Conservation (phyloP, 2,888 invertebrate species). For the Leptodirus hochenwartii region DNA sequence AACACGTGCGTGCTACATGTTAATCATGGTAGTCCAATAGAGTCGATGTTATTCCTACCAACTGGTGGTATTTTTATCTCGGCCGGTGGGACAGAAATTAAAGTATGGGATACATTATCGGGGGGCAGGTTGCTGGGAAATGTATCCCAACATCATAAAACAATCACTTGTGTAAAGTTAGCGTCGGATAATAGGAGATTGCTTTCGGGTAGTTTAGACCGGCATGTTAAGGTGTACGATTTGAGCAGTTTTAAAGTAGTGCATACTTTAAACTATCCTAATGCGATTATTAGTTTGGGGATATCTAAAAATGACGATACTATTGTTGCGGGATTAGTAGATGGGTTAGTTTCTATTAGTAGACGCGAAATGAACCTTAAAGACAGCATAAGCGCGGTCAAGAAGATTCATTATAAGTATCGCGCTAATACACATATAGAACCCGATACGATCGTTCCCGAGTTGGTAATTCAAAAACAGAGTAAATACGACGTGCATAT, state of each 20-base stretch:
- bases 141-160: conserved; percentile 88
- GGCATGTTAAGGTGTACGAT: conserved; percentile 87
- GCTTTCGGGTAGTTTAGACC: conserved; percentile 79
- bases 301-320: conserved; percentile 60
- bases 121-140: conserved; percentile 72
- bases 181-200: conserved; percentile 68
- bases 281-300: conserved; percentile 75
- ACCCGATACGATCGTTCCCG: conserved; percentile 35
- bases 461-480: conserved; percentile 26
- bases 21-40: conserved; percentile 80
- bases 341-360: conserved; percentile 77
- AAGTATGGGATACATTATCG: conserved; percentile 84
- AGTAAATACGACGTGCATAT: conserved; percentile 51
- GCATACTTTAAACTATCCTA: conserved; percentile 78
- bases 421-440: conserved; percentile 18
- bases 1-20: conserved; percentile 49
- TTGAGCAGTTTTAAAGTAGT: conserved; percentile 69
- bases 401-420: conserved; percentile 34
- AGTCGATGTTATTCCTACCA: conserved; percentile 73
- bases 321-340: conserved; percentile 80
- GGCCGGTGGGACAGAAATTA: conserved; percentile 79
- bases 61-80: conserved; percentile 80
- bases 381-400: too few species aligned
- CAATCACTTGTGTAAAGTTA: conserved; percentile 71
- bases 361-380: conserved; percentile 40